Base-by-base conservation (phyloP, 2,797 vertebrate genomes). In the Chanos chanos region DNA sequence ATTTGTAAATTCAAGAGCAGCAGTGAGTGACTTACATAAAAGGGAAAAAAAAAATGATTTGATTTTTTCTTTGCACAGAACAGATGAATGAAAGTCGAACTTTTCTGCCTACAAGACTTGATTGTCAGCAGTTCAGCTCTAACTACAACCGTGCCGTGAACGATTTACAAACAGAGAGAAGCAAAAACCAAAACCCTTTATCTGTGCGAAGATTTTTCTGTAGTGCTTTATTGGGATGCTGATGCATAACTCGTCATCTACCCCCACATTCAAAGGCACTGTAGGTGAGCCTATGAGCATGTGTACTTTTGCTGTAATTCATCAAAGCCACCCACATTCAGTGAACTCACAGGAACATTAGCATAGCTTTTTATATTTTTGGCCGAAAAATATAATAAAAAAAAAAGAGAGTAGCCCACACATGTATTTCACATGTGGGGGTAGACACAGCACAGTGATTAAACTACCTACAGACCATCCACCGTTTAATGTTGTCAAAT, bases 371-470 rank as follows among this genome's bases (percentile, higher is more conserved):
- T 61, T 41, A 60, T 57, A 56, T 56, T 28, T 47, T 37, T 48
- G 33, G 56, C 10, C 16, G 22, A 13, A 13, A 16, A 34, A 19
- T 22, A 18, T n/a, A 12, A 15, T 37, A n/a, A n/a, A n/a, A 76
- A 72, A 77, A 76, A 68, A 77, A 68, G 75, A 18, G 12, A 45
- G 30, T 25, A 43, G 43, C 81, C 81, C 85, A 87, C 87, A 74
- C 64, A 39, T 62, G 62, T 47, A 8, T 31, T 78, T 69, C 73
- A 71, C 68, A 68, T 52, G 85, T 86, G 76, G 84, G 85, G n/a
- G n/a, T n/a, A 83, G 83, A 80, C 77, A 77, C 81, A 82, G 77
- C 80, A 72, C 54, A 61, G 67, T 73, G 76, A 77, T 81, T 76
- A 81, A 75, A 77, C 78, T 81, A 79, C 71, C 77, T 71, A 68